These are phyloP conservation scores for Oryzias melastigma DNA, from an alignment of 2,113 vertebrate species.

Conservation along the genomic window DNA sequence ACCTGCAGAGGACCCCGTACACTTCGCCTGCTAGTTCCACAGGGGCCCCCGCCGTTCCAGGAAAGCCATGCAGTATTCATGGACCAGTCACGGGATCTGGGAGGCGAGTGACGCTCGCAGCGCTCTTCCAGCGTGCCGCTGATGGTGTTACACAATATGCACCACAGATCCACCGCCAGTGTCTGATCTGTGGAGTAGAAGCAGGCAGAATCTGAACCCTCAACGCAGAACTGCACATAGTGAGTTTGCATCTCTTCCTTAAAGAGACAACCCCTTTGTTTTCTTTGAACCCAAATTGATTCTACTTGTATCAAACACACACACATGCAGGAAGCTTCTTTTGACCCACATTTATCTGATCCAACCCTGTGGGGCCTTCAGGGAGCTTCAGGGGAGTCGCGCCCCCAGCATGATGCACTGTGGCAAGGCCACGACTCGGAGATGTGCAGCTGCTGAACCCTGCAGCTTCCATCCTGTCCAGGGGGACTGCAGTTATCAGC, in stretches of 20 bases:
- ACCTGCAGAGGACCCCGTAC: constrained; percentile 64
- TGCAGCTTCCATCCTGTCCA: constrained; percentile 9
- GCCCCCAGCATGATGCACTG: constrained; percentile 24
- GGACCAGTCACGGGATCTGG: constrained; percentile 39
- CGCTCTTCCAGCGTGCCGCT: constrained; percentile 31
- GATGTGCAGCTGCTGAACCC: constrained; percentile 4
- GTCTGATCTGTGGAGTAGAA: too few species aligned
- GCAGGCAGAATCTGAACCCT: too few species aligned
- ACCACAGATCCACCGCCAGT: too few species aligned
- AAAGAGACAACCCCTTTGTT: constrained; percentile 53
- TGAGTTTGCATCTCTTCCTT: constrained; percentile 18
- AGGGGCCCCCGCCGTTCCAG: constrained; percentile 57
- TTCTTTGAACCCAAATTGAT: constrained; percentile 63
- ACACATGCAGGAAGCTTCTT: constrained; percentile 27
- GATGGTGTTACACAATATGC: constrained; percentile 37
- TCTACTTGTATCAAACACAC: constrained; percentile 12
- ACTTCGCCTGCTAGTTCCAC: constrained; percentile 63
- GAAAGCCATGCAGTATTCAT: constrained; percentile 72
- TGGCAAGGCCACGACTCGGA: constrained; percentile 17
- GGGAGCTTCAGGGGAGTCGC: constrained; percentile 39
- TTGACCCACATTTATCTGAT: constrained; percentile 69
- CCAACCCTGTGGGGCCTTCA: constrained; percentile 33
- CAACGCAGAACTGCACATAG: too few species aligned
- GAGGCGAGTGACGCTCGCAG: constrained; percentile 29
- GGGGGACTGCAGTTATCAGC: constrained; percentile 4